Percentiles rank a stretch among this genome's conserved stretches.
Evolutionary conservation across 1,140 invertebrate species (phyloP).

Genomic region (Chionoecetes opilio): DNA sequence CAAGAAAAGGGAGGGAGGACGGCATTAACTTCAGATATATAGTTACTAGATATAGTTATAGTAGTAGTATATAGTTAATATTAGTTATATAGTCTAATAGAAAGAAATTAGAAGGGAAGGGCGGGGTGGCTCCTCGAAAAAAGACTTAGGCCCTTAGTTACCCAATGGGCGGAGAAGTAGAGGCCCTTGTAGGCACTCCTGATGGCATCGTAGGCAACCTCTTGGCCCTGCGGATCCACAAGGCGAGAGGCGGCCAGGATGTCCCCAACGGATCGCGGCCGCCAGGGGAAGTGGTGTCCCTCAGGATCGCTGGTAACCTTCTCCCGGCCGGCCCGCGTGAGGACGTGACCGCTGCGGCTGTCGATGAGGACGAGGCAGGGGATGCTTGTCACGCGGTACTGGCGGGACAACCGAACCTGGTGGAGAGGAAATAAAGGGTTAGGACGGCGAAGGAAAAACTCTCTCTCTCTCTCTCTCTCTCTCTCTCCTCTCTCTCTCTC

Average conservation of each 20-base stretch:
- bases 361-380: conserved; percentile 91
- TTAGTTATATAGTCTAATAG: too few species aligned
- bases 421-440: conserved; percentile 52
- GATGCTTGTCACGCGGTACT: conserved; percentile 89
- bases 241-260: conserved; percentile 87
- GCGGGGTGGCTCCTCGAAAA: too few species aligned
- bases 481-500: neutral
- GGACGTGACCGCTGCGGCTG: conserved; percentile 85
- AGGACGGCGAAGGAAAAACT: neutral
- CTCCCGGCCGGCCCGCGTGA: conserved; percentile 89
- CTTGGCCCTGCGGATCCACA: conserved; percentile 85
- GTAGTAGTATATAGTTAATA: too few species aligned
- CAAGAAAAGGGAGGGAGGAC: too few species aligned
- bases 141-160: conserved; percentile 84
- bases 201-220: conserved; percentile 82
- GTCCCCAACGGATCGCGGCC: conserved; percentile 86
- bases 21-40: too few species aligned
- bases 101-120: too few species aligned
- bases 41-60: too few species aligned
- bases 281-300: conserved; percentile 89
- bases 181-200: conserved; percentile 88
- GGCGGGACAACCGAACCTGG: conserved; percentile 89
- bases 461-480: conserved; percentile 31
- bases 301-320: conserved; percentile 88
- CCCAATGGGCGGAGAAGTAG: conserved; percentile 94